Evolutionary conservation across 2,888 invertebrate species (phyloP).

Genomic region (Drosophila paranaensis): DNA sequence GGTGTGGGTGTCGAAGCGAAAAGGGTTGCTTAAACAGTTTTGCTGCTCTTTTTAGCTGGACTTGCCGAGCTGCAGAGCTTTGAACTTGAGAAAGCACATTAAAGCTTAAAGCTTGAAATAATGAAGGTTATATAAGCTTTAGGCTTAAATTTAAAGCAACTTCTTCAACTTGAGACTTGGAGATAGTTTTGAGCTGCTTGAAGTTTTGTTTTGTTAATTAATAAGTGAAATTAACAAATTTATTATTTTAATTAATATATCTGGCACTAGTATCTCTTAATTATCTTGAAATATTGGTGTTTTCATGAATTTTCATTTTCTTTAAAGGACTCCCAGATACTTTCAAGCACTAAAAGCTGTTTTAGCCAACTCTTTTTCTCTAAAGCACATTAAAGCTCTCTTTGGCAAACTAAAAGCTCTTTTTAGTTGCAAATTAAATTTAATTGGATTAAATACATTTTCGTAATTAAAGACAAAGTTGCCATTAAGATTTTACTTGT

Average conservation of each 20-base stretch:
- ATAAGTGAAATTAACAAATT: background rate
- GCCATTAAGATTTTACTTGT: background rate
- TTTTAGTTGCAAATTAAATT: background rate
- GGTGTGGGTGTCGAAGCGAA: constrained; percentile 18
- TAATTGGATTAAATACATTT: background rate
- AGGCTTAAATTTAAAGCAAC: background rate
- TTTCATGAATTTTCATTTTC: too few relatives aligned
- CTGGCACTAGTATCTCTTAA: too few relatives aligned
- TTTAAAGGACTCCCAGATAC: too few relatives aligned
- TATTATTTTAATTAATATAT: background rate
- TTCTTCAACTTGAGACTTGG: background rate
- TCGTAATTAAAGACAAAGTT: background rate
- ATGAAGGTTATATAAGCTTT: background rate
- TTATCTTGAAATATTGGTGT: background rate
- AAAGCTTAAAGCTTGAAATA: background rate
- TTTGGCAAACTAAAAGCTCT: background rate
- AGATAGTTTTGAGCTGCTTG: background rate
- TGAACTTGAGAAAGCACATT: background rate
- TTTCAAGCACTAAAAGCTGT: too few relatives aligned
- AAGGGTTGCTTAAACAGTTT: constrained; percentile 44
- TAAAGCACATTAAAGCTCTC: background rate
- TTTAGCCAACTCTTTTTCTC: too few relatives aligned
- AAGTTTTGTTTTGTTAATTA: background rate
- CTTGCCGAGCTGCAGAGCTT: too few relatives aligned
- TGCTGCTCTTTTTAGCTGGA: background rate